phyloP scores from a whole-genome alignment of 2,888 invertebrate species.

The Mythimna loreyi region DNA sequence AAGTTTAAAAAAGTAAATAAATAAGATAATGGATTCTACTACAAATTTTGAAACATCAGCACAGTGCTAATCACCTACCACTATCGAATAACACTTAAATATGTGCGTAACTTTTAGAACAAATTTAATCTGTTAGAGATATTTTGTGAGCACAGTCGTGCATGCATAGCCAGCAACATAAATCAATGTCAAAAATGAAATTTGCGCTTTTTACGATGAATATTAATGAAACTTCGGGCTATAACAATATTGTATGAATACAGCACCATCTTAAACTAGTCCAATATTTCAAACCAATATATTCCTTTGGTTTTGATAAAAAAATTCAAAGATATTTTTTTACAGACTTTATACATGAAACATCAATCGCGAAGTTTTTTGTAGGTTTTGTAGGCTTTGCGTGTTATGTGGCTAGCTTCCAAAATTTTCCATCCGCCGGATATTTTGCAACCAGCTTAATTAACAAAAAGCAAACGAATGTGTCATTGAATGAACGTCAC shows the following conservation, averaged over 20 bases:
- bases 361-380: conserved; percentile 11
- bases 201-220: conserved; percentile 82
- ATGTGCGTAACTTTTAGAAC: conserved; percentile 55
- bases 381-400: not conserved
- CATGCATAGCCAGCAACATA: conserved; percentile 76
- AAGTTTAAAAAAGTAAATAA: too few relatives aligned
- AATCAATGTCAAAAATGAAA: conserved; percentile 86
- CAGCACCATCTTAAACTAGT: conserved; percentile 18
- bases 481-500: conserved; percentile 29
- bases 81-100: conserved; percentile 20
- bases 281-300: conserved; percentile 11
- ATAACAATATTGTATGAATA: conserved; percentile 65
- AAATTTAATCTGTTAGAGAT: conserved; percentile 65
- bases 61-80: not conserved
- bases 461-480: conserved; percentile 40
- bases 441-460: conserved; percentile 29
- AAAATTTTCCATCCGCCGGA: conserved; percentile 6
- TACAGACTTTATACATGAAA: conserved; percentile 31
- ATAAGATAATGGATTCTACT: not conserved
- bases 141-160: conserved; percentile 68
- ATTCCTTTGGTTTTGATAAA: conserved; percentile 12
- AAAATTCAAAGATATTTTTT: conserved; percentile 6
- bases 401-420: not conserved
- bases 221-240: conserved; percentile 82
- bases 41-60: conserved; percentile 14